Conservation (phyloP, 2,797 vertebrate genomes). For the Phaenicophaeus curvirostris region DNA sequence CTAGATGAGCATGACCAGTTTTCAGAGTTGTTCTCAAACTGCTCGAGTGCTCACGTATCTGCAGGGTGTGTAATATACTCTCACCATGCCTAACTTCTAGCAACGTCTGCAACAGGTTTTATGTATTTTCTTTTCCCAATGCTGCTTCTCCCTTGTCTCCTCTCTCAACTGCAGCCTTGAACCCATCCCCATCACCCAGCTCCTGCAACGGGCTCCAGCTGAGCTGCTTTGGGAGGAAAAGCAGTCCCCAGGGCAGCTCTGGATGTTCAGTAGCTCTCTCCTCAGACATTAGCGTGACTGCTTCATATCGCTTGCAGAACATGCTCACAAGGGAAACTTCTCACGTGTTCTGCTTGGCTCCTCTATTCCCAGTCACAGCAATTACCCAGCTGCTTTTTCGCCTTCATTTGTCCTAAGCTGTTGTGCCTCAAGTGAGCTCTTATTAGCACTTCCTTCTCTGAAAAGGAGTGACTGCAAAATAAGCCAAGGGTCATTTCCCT, state of each 20-base stretch:
- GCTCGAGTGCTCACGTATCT: rapidly evolving
- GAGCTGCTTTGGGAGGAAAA: neutral
- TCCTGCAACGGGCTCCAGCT: neutral
- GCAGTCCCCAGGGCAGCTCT: neutral
- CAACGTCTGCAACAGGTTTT: rapidly evolving
- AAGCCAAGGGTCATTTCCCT: constrained; percentile 65
- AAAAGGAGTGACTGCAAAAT: constrained; percentile 59
- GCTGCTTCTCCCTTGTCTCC: neutral
- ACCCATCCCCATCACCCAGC: neutral
- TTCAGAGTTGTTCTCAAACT: neutral
- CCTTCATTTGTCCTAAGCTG: neutral
- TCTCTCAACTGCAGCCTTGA: neutral
- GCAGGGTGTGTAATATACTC: rapidly evolving
- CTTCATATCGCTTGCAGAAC: neutral
- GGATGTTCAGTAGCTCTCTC: rapidly evolving
- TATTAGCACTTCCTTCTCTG: constrained; percentile 57
- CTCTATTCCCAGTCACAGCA: neutral
- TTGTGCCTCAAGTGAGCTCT: neutral
- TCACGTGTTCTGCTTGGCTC: constrained; percentile 17
- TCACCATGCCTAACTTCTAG: neutral
- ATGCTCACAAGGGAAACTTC: neutral
- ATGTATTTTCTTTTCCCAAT: neutral
- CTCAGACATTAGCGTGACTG: neutral
- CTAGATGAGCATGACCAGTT: neutral
- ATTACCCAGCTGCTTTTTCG: constrained; percentile 21